Evolutionary conservation across 2,113 vertebrate genomes (phyloP).

Genomic region (Hemiprocne comata): DNA sequence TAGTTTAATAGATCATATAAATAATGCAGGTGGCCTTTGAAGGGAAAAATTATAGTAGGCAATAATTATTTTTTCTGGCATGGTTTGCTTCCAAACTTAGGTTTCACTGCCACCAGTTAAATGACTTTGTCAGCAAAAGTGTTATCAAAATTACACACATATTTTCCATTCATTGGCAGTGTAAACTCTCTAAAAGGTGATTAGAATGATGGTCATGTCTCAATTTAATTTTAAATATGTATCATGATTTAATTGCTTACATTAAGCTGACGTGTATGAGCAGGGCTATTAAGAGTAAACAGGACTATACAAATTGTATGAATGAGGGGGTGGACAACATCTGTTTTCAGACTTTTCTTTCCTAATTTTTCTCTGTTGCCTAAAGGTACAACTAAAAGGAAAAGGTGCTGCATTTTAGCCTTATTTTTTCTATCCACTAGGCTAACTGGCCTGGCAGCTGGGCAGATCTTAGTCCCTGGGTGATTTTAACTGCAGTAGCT

Average conservation of each 20-base stretch:
- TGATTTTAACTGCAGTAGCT: neutral
- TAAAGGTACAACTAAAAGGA: neutral
- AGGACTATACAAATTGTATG: neutral
- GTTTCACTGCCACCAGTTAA: constrained; percentile 37
- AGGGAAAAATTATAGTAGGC: neutral
- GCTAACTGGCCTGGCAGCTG: neutral
- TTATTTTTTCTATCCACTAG: neutral
- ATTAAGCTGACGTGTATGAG: neutral
- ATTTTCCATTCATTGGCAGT: neutral
- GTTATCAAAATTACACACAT: constrained; percentile 17
- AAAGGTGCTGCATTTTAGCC: neutral
- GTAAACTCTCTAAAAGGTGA: neutral
- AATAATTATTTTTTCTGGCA: constrained; percentile 38
- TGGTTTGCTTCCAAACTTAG: constrained; percentile 30
- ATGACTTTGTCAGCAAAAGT: neutral
- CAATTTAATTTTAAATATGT: constrained; percentile 7
- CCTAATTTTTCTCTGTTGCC: neutral
- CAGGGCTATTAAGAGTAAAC: neutral
- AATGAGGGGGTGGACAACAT: constrained; percentile 7
- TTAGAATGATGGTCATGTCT: neutral
- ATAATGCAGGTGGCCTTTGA: constrained; percentile 19
- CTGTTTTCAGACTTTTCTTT: constrained; percentile 17
- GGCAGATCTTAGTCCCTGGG: neutral
- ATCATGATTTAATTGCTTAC: constrained; percentile 5
- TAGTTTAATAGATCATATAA: constrained; percentile 30